Percentiles rank a stretch among this genome's conserved stretches.
phyloP scores from a whole-genome alignment of 2,113 vertebrate species.

The Mus pahari region DNA sequence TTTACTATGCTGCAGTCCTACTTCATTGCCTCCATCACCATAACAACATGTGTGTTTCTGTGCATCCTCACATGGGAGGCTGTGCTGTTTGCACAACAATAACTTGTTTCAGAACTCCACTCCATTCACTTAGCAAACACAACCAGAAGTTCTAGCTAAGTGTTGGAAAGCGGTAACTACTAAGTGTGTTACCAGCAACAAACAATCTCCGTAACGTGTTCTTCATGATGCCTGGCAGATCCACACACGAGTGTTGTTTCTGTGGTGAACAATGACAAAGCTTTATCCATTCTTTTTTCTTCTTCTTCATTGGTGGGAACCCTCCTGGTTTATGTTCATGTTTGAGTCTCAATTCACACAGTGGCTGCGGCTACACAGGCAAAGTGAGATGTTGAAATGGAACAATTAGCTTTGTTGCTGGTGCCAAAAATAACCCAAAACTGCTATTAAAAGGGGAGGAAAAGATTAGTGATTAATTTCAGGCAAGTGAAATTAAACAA shows the following conservation, averaged over 20 bases:
- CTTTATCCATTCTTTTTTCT: background rate
- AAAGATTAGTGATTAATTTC: constrained; percentile 69
- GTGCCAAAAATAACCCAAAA: background rate
- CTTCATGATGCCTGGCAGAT: background rate
- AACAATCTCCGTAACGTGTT: background rate
- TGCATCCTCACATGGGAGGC: background rate
- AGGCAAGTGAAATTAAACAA: constrained; percentile 70
- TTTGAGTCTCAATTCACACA: constrained; percentile 50
- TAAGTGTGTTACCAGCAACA: background rate
- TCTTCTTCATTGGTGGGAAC: constrained; percentile 32
- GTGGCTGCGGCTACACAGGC: constrained; percentile 10
- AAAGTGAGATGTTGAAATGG: constrained; percentile 65
- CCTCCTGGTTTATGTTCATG: constrained; percentile 43
- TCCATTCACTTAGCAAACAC: constrained; percentile 39
- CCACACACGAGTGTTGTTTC: background rate
- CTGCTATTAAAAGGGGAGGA: constrained; percentile 45
- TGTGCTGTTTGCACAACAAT: background rate
- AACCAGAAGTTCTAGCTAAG: background rate
- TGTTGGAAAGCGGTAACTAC: background rate
- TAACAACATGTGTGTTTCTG: background rate
- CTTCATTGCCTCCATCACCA: background rate
- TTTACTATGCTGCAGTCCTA: background rate
- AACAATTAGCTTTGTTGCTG: constrained; percentile 57
- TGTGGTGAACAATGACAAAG: background rate
- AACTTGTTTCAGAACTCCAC: constrained; percentile 16